Conservation (phyloP, 1,140 invertebrate genomes). For the Ceratina calcarata region DNA sequence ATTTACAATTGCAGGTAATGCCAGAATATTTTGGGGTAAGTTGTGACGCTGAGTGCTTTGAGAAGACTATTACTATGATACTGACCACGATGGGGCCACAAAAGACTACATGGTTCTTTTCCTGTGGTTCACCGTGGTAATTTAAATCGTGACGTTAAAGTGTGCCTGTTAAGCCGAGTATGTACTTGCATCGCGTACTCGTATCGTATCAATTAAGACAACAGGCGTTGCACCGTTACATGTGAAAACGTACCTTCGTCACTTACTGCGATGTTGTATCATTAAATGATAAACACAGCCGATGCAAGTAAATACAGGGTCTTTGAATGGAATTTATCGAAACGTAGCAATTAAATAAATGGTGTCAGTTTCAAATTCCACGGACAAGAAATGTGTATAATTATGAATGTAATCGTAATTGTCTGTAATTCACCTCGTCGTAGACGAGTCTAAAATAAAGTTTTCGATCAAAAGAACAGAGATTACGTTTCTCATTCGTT, state of each 20-base stretch:
- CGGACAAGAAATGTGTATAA: neutral
- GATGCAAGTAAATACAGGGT: neutral
- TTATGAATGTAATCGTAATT: slow-evolving; percentile 30
- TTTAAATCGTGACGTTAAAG: neutral
- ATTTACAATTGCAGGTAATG: slow-evolving; percentile 28
- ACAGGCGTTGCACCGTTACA: too few species aligned
- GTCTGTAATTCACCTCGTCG: slow-evolving; percentile 32
- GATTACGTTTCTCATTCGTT: too few species aligned
- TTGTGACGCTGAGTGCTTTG: neutral
- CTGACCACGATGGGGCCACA: slow-evolving; percentile 4
- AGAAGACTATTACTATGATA: neutral
- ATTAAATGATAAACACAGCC: too few species aligned
- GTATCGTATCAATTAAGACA: too few species aligned
- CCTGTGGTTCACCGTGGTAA: slow-evolving; percentile 11
- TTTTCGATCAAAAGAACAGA: slow-evolving; percentile 13
- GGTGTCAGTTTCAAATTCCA: slow-evolving; percentile 3
- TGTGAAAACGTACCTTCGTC: too few species aligned
- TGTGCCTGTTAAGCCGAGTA: neutral
- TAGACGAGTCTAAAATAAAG: slow-evolving; percentile 35
- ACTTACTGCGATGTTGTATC: too few species aligned
- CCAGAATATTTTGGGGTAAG: neutral
- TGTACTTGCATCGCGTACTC: too few species aligned
- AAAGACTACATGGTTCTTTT: slow-evolving; percentile 9
- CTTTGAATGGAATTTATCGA: neutral
- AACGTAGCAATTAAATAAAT: neutral